A percentile compares a stretch with the other conserved stretches of the same genome.
Conservation (phyloP, 2,797 vertebrate species). For the Linurgus olivaceus region DNA sequence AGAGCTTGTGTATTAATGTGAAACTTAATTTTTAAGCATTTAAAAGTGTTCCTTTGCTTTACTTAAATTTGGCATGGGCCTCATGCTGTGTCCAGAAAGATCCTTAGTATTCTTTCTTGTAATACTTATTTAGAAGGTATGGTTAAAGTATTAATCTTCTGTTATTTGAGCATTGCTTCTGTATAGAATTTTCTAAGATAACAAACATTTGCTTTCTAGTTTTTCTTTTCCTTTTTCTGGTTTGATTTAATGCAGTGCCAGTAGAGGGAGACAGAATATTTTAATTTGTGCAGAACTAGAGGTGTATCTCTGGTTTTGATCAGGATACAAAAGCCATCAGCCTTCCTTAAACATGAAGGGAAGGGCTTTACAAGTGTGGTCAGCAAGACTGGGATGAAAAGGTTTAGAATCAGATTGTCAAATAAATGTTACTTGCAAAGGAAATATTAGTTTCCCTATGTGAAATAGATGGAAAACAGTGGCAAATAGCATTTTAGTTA, state of each 20-base stretch:
- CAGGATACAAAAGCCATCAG: not conserved
- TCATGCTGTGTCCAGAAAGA: not conserved
- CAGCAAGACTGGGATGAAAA: not conserved
- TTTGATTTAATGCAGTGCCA: not conserved
- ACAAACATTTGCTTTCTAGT: not conserved
- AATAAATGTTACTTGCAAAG: not conserved
- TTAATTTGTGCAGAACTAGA: not conserved
- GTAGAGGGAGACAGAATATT: constrained; percentile 52
- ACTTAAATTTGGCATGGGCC: not conserved
- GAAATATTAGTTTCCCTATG: not conserved
- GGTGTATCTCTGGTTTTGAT: not conserved
- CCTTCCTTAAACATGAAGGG: not conserved
- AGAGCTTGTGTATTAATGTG: not conserved
- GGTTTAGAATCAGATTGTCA: not conserved
- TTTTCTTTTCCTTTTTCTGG: not conserved
- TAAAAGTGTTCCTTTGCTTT: not conserved
- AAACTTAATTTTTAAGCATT: not conserved
- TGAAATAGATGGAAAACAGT: not conserved
- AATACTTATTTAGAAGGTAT: not conserved
- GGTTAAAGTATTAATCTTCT: not conserved
- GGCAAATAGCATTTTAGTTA: not conserved
- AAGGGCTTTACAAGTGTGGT: not conserved
- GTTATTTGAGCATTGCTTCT: not conserved
- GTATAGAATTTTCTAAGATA: not conserved
- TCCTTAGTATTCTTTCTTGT: not conserved